Evolutionary conservation across 2,888 invertebrate genomes (phyloP).

Genomic region (Atherix ibis): DNA sequence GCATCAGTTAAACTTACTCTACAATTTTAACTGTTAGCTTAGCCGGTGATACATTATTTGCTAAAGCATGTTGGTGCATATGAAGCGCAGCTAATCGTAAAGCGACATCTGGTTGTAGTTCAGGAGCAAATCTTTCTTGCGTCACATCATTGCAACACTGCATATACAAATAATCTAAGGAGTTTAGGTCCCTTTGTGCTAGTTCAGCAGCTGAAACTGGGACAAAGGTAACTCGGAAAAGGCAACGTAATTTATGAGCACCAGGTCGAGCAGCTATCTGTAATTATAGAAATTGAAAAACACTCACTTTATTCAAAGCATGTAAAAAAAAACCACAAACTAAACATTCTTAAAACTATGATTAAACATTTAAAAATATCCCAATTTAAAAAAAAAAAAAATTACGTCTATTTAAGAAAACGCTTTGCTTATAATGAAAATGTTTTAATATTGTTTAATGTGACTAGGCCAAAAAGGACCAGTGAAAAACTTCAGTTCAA

Average conservation of each 20-base stretch:
- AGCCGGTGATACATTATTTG: slow-evolving; percentile 59
- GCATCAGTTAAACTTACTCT: slow-evolving; percentile 52
- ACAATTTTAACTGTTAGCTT: slow-evolving; percentile 74
- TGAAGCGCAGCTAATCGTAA: slow-evolving; percentile 75
- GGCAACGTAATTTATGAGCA: slow-evolving; percentile 75
- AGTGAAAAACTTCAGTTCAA: too few relatives aligned
- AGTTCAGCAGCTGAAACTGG: slow-evolving; percentile 72
- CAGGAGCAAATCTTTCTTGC: slow-evolving; percentile 78
- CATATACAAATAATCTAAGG: slow-evolving; percentile 76
- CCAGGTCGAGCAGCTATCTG: slow-evolving; percentile 84
- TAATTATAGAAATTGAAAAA: slow-evolving; percentile 1
- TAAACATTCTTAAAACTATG: too few relatives aligned
- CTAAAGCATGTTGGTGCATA: slow-evolving; percentile 77
- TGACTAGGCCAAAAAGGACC: too few relatives aligned
- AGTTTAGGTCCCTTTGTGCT: slow-evolving; percentile 66
- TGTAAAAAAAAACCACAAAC: too few relatives aligned
- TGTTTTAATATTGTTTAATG: too few relatives aligned
- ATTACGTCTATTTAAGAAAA: too few relatives aligned
- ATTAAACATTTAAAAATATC: too few relatives aligned
- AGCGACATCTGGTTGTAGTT: slow-evolving; percentile 76
- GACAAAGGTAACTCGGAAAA: slow-evolving; percentile 80
- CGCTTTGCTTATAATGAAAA: too few relatives aligned
- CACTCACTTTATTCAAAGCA: too few relatives aligned
- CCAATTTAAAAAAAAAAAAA: too few relatives aligned
- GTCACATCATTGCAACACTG: slow-evolving; percentile 91